phyloP scores from a whole-genome alignment of 2,113 vertebrate species.

The Cochlearius cochlearius region DNA sequence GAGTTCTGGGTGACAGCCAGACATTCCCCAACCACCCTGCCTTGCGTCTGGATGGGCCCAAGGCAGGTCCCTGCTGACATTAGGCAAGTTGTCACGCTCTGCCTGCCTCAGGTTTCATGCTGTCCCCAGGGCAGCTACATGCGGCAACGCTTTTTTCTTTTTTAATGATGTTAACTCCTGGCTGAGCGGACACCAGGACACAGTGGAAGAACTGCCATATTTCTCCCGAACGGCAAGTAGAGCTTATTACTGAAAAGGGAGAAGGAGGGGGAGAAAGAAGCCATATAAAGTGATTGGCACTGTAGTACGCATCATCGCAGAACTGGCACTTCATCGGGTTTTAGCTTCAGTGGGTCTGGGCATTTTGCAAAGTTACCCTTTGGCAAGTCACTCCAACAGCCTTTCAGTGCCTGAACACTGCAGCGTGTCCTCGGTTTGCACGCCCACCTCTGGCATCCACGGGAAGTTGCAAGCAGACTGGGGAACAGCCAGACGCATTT shows the following conservation, averaged over 20 bases:
- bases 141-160: not conserved
- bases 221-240: not conserved
- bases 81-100: not conserved
- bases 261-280: not conserved
- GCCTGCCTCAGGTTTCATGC: not conserved
- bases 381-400: not conserved
- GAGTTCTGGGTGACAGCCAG: not conserved
- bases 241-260: not conserved
- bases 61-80: not conserved
- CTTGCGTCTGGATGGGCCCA: not conserved
- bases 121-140: not conserved
- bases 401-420: not conserved
- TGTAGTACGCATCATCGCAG: not conserved
- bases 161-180: not conserved
- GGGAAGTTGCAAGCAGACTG: not conserved
- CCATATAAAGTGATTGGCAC: not conserved
- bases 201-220: not conserved
- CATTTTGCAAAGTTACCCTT: not conserved
- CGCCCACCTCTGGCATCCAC: not conserved
- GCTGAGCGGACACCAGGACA: not conserved
- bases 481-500: not conserved
- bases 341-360: not conserved
- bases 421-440: fast-evolving
- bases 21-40: not conserved
- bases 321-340: not conserved